phyloP scores from a whole-genome alignment of 2,797 vertebrate genomes.

The Silurus aristotelis region DNA sequence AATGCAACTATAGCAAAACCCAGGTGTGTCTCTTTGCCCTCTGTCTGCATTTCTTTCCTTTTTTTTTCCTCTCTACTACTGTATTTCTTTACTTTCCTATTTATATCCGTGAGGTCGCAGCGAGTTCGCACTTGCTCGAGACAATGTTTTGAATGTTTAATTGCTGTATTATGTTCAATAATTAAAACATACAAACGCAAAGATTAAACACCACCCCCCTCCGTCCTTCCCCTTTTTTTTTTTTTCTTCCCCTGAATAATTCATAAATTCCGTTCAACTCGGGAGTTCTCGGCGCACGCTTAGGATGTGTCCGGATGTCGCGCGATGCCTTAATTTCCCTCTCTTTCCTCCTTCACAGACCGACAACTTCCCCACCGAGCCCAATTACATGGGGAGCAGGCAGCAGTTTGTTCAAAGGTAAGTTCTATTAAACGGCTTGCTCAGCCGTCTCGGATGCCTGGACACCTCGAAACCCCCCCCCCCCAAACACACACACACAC shows the following conservation, averaged over 20 bases:
- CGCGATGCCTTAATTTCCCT: conserved; percentile 82
- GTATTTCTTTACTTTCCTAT: conserved; percentile 54
- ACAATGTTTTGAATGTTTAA: conserved; percentile 81
- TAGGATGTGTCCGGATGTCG: conserved; percentile 81
- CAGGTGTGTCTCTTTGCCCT: background rate
- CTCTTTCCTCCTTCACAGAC: conserved; percentile 90
- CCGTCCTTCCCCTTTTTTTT: background rate
- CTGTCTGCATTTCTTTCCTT: background rate
- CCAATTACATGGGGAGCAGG: conserved; percentile 99
- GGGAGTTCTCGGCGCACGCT: conserved; percentile 87
- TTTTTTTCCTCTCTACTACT: background rate
- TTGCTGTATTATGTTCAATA: conserved; percentile 78
- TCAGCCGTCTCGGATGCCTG: conserved; percentile 77
- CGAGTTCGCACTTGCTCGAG: conserved; percentile 78
- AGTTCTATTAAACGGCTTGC: conserved; percentile 86
- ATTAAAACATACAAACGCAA: conserved; percentile 86
- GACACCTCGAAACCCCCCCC: conserved; percentile 56
- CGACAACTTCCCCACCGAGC: conserved; percentile 99
- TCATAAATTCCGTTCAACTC: conserved; percentile 84
- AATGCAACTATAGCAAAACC: background rate
- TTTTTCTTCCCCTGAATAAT: conserved; percentile 74
- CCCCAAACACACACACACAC: too few species aligned
- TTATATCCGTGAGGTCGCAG: conserved; percentile 84
- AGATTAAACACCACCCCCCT: conserved; percentile 64
- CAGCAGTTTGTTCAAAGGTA: conserved; percentile 99